These are phyloP conservation scores for Gadus macrocephalus DNA, from an alignment of 2,113 vertebrate genomes.

Conservation along the genomic window DNA sequence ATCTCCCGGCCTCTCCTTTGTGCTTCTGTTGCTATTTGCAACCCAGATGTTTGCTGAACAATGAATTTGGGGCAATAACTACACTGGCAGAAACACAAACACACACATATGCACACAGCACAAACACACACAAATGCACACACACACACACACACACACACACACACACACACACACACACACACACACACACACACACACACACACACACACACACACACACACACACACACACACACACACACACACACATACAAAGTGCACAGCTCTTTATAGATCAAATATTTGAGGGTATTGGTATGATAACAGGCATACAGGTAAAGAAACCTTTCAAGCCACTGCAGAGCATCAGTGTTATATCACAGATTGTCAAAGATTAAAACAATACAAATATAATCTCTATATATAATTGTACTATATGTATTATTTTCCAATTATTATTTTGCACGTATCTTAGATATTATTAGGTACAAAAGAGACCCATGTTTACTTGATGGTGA, in stretches of 20 bases:
- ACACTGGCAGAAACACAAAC: neutral
- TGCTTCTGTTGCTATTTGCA: constrained; percentile 25
- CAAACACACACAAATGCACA: neutral
- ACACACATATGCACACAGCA: neutral
- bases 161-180: constrained; percentile 9
- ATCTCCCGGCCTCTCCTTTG: constrained; percentile 17
- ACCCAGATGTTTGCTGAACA: constrained; percentile 46
- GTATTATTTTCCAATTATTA: no score
- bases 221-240: constrained; percentile 8
- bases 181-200: constrained; percentile 5
- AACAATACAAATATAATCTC: neutral
- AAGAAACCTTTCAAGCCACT: no score
- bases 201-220: constrained; percentile 3
- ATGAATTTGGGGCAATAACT: constrained; percentile 19
- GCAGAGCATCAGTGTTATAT: neutral
- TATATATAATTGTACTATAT: no score
- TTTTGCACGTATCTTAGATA: no score
- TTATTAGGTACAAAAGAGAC: no score
- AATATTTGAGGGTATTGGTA: no score
- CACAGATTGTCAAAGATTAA: neutral
- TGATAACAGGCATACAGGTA: no score
- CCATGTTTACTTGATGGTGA: no score
- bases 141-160: neutral
- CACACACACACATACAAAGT: neutral
- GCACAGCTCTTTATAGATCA: no score